A percentile compares a stretch with the other conserved stretches of the same genome.
These are phyloP conservation scores for Bergia puertoricense DNA, from an alignment of 92 coral and sea anemone genomes.

Conservation along the genomic window DNA sequence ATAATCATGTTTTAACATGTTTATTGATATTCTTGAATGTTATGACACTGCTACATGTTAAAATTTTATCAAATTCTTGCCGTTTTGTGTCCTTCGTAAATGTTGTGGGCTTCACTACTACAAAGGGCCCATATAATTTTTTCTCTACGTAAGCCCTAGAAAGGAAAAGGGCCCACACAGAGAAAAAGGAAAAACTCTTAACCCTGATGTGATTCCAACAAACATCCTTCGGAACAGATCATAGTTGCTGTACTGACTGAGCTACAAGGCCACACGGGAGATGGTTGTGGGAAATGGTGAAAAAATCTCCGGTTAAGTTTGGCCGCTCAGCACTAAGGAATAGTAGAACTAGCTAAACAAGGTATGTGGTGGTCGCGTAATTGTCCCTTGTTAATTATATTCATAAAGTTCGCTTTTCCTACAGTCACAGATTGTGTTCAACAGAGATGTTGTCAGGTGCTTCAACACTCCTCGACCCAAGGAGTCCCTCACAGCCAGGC, in stretches of 20 bases:
- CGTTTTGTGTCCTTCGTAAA: too few species aligned
- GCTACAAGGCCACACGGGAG: background rate
- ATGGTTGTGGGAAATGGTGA: background rate
- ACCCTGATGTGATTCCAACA: too few species aligned
- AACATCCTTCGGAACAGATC: too few species aligned
- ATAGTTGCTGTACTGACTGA: background rate
- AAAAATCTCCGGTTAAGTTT: background rate
- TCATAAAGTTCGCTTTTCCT: background rate
- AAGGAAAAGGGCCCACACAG: too few species aligned
- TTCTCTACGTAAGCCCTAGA: too few species aligned
- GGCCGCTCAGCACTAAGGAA: background rate
- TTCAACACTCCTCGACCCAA: slow-evolving; percentile 65
- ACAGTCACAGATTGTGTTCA: slow-evolving; percentile 91
- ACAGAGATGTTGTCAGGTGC: slow-evolving; percentile 79
- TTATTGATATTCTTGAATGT: too few species aligned
- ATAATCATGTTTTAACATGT: too few species aligned
- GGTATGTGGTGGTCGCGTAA: background rate
- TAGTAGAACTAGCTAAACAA: background rate
- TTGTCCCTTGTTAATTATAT: background rate
- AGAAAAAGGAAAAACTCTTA: too few species aligned
- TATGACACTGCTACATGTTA: too few species aligned
- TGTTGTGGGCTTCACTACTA: too few species aligned
- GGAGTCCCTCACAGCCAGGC: slow-evolving; percentile 65
- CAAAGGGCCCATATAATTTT: too few species aligned
- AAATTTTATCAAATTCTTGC: too few species aligned